Evolutionary conservation across 2,888 invertebrate genomes (phyloP), one percentile per base, ranked within the genome.

Genomic region (Cheilosia pagana): DNA sequence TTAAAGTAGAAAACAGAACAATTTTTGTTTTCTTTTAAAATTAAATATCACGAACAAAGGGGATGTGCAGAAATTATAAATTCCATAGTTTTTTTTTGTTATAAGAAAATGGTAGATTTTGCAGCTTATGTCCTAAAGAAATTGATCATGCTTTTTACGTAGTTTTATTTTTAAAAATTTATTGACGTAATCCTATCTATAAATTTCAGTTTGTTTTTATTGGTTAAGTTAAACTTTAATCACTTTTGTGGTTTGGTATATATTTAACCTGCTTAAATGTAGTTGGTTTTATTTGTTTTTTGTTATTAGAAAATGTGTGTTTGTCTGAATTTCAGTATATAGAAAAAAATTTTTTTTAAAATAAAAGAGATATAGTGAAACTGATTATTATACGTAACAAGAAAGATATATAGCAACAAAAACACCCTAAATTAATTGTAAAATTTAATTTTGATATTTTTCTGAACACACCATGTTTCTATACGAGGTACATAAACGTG

Each of bases 391-490:
- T 16, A 45, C 16, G 2, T 25, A 78, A 57, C 52, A 62, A 63
- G 4, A 7, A 21, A 55, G 43, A 43, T 52, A 45, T 45, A 41
- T 53, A n/a, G 31, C 21, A 65, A 71, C 16, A 76, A 65, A 53
- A 59, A 45, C 23, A 25, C 10, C 28, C 31, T 65, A 59, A 79
- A 60, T 53, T 59, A 79, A 81, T 23, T 50, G 50, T 67, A 85
- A 79, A 71, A 23, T 19, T 67, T 62, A 39, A 79, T 85, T 85
- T 85, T 85, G 85, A 85, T 85, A 85, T 85, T 62, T 79, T 68
- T 81, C 48, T 85, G 85, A 85, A 85, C 85, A 83, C 83, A 85
- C 71, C 70, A 85, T 76, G 75, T 85, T 85, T 76, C 71, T 21
- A 76, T 60, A 75, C 43, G 55, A 85, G 85, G 85, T 85, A 85